Percentiles rank a stretch among this genome's conserved stretches.
These are phyloP conservation scores for Aphelocoma coerulescens DNA, from an alignment of 2,113 vertebrate genomes.

Conservation along the genomic window DNA sequence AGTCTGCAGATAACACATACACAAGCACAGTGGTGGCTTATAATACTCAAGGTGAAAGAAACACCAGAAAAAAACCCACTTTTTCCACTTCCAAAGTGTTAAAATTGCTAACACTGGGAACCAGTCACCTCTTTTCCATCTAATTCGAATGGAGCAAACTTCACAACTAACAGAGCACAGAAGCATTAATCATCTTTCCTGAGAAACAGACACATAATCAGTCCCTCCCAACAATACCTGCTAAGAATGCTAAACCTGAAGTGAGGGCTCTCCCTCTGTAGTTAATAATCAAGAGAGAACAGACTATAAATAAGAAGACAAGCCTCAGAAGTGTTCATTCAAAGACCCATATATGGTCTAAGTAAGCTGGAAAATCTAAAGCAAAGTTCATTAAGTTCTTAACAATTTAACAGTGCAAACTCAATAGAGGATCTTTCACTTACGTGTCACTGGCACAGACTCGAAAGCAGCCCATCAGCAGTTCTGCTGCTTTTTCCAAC, in stretches of 20 bases:
- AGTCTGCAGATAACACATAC: neutral
- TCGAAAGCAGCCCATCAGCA: conserved; percentile 95
- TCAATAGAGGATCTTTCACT: conserved; percentile 21
- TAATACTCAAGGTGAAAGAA: neutral
- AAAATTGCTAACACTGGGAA: neutral
- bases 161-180: neutral
- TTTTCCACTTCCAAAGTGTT: neutral
- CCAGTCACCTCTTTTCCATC: neutral
- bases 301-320: neutral
- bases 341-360: neutral
- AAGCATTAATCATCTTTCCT: neutral
- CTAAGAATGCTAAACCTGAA: neutral
- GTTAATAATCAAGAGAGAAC: neutral
- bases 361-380: neutral
- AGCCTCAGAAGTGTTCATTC: neutral
- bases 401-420: neutral
- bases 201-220: neutral
- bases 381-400: neutral
- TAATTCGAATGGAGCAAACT: neutral
- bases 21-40: neutral
- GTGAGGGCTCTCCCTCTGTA: neutral
- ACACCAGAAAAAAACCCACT: accelerated
- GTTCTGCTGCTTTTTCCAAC: conserved; percentile 94
- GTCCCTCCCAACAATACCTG: neutral
- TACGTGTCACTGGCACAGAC: conserved; percentile 98